Evolutionary conservation across 2,888 invertebrate genomes (phyloP).

Genomic region (Phania funesta): DNA sequence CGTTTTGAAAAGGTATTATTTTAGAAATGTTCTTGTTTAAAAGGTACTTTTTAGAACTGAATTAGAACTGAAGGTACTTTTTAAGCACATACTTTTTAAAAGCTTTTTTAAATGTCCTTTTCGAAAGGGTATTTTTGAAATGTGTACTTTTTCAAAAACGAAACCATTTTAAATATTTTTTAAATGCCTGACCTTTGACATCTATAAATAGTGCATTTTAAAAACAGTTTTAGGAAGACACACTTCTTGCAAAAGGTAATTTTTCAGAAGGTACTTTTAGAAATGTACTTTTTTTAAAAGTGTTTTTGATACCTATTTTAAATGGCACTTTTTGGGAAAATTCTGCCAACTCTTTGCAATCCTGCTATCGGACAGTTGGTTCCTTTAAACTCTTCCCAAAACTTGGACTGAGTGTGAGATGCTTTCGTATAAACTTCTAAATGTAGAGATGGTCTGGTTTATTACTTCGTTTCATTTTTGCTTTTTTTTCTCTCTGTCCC

Average conservation of each 20-base stretch:
- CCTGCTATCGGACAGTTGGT: conserved; percentile 45
- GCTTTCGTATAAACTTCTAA: conserved; percentile 28
- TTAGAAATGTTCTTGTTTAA: background rate
- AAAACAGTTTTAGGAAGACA: no score
- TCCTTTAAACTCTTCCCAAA: background rate
- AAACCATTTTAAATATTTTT: no score
- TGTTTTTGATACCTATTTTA: background rate
- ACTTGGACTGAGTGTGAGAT: conserved; percentile 7
- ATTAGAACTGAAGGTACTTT: no score
- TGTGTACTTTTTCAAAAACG: background rate
- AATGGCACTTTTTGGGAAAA: background rate
- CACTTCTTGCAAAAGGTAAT: no score
- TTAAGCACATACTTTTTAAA: background rate
- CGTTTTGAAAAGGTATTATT: background rate
- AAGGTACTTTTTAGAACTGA: no score
- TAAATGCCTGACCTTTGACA: no score
- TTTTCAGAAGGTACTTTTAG: background rate
- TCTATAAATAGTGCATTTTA: no score
- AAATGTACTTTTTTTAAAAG: background rate
- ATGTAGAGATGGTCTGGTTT: conserved; percentile 28
- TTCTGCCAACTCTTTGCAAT: background rate
- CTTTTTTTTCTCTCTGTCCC: background rate
- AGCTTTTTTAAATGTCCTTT: background rate
- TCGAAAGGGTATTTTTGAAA: background rate
- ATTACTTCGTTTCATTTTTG: conserved; percentile 18